A percentile compares a stretch with the other conserved stretches of the same genome.
These are phyloP conservation scores for Xanthorhoe spadicearia DNA, from an alignment of 2,888 invertebrate genomes.

Conservation along the genomic window DNA sequence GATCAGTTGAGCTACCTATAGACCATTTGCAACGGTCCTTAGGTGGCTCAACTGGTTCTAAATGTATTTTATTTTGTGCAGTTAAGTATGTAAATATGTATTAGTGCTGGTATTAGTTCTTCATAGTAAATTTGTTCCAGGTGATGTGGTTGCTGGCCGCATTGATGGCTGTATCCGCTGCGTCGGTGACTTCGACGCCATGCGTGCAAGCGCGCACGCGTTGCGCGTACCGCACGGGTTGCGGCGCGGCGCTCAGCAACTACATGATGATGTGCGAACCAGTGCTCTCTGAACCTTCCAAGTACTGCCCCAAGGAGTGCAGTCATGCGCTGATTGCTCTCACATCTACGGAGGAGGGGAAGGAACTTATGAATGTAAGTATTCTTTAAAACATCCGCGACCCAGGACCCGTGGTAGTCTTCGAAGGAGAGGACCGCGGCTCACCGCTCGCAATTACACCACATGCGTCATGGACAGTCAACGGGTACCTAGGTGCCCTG, in stretches of 20 bases:
- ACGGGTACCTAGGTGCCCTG: too few relatives aligned
- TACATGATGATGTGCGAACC: conserved; percentile 90
- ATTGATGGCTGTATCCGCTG: conserved; percentile 59
- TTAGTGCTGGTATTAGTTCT: background rate
- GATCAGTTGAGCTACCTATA: too few relatives aligned
- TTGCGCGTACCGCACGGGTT: conserved; percentile 91
- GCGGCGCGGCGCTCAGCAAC: conserved; percentile 90
- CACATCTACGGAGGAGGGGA: conserved; percentile 91
- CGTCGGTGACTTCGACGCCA: conserved; percentile 64
- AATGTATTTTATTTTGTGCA: too few relatives aligned
- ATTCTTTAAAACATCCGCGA: conserved; percentile 13
- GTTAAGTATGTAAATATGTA: too few relatives aligned
- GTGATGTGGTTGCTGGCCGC: conserved; percentile 75
- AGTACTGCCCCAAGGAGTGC: conserved; percentile 88
- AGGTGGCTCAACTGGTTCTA: too few relatives aligned
- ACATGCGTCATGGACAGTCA: too few relatives aligned
- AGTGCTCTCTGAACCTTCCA: conserved; percentile 85
- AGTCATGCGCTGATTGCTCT: conserved; percentile 91
- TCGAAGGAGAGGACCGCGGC: too few relatives aligned
- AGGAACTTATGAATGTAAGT: conserved; percentile 90
- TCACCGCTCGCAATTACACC: too few relatives aligned
- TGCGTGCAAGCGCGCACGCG: conserved; percentile 89
- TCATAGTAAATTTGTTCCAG: conserved; percentile 47
- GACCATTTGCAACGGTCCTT: too few relatives aligned
- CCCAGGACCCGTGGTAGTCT: too few relatives aligned